A percentile compares a stretch with the other conserved stretches of the same genome.
phyloP scores from a whole-genome alignment of 2,797 vertebrate species.

The Australoheros facetus region DNA sequence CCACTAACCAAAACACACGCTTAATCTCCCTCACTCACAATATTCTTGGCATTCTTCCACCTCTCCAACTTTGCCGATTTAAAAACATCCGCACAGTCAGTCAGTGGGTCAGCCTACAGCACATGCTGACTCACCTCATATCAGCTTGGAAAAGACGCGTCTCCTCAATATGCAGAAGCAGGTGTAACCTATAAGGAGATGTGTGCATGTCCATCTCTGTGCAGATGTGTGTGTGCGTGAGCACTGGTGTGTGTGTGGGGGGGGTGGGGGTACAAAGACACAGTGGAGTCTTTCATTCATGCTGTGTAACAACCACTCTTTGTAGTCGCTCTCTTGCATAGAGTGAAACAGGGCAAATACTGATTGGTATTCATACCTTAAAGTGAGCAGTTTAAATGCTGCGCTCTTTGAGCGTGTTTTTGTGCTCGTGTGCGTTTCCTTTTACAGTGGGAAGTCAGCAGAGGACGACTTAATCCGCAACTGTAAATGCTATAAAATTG shows the following conservation, averaged over 20 bases:
- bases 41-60: neutral
- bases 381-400: conserved; percentile 25
- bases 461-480: neutral
- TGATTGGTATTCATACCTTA: conserved; percentile 71
- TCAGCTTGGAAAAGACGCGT: conserved; percentile 33
- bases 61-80: conserved; percentile 8
- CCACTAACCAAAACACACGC: conserved; percentile 16
- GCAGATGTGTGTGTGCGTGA: conserved; percentile 2
- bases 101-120: conserved; percentile 34
- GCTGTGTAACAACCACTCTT: conserved; percentile 73
- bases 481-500: conserved; percentile 27
- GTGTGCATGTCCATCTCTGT: conserved; percentile 17
- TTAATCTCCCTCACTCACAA: conserved; percentile 6
- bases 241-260: neutral
- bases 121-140: conserved; percentile 55
- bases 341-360: conserved; percentile 43
- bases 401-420: conserved; percentile 4
- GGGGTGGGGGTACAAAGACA: conserved; percentile 56
- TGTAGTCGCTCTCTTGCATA: conserved; percentile 62
- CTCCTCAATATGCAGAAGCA: conserved; percentile 45
- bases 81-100: conserved; percentile 32
- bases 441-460: neutral
- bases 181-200: conserved; percentile 55
- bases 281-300: conserved; percentile 74
- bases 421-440: neutral